Evolutionary conservation across 2,888 invertebrate genomes (phyloP).

Genomic region (Hyposoter dolosus): DNA sequence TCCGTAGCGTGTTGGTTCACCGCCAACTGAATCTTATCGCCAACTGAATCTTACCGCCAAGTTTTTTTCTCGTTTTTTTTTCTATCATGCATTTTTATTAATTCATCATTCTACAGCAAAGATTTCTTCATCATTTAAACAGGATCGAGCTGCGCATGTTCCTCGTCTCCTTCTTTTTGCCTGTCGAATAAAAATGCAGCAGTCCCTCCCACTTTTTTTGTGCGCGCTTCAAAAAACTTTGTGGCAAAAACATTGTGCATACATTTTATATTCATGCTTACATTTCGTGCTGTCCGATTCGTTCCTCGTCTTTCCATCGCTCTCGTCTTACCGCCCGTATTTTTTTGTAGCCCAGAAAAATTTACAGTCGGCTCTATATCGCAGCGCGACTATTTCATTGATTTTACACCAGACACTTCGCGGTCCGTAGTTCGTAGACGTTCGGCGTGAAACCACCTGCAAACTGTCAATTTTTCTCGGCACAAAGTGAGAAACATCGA

Average conservation of each 20-base stretch:
- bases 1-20: not conserved
- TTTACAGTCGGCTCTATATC: not conserved
- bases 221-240: not conserved
- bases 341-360: not conserved
- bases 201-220: not conserved
- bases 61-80: not conserved
- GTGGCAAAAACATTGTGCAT: not conserved
- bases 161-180: not conserved
- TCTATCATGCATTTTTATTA: not conserved
- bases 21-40: not conserved
- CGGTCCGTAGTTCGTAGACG: not conserved
- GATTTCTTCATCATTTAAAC: not conserved
- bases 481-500: not conserved
- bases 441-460: not conserved
- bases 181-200: not conserved
- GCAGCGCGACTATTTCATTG: not conserved
- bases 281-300: not conserved
- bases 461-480: not conserved
- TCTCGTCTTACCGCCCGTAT: not conserved
- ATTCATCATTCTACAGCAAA: not conserved
- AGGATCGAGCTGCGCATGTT: not conserved
- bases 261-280: not conserved
- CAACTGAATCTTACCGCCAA: not conserved
- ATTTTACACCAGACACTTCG: not conserved
- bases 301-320: not conserved